Evolutionary conservation across 2,113 vertebrate species (phyloP).

Genomic region (Rhinoptilus africanus): DNA sequence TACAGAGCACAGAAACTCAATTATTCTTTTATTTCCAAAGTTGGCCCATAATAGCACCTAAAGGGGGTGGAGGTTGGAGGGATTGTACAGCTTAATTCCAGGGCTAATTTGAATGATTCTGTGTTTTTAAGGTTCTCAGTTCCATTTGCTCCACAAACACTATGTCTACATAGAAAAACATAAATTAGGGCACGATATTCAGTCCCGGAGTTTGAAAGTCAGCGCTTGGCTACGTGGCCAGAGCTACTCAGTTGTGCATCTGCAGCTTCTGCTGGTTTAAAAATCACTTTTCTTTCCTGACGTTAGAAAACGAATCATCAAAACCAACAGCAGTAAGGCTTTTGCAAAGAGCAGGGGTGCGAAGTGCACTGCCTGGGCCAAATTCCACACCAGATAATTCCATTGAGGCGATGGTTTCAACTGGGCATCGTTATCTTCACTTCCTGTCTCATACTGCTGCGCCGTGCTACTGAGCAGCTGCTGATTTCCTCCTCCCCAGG

Average conservation of each 20-base stretch:
- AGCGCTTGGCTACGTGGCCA: neutral
- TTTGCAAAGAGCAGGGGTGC: neutral
- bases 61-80: neutral
- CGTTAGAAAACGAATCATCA: neutral
- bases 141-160: neutral
- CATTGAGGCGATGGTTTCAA: neutral
- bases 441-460: neutral
- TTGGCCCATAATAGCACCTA: neutral
- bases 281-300: neutral
- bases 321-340: neutral
- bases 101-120: neutral
- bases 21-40: neutral
- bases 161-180: neutral
- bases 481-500: conserved; percentile 6
- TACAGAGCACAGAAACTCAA: neutral
- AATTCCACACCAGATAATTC: conserved; percentile 68
- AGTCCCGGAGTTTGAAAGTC: neutral
- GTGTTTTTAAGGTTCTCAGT: neutral
- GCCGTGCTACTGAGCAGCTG: conserved; percentile 15
- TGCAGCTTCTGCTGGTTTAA: neutral
- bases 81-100: neutral
- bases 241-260: neutral
- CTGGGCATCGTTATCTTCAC: conserved; percentile 17
- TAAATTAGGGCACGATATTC: neutral
- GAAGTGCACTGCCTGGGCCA: neutral